Evolutionary conservation across 2,113 vertebrate genomes (phyloP).

Genomic region (Chauna torquata): DNA sequence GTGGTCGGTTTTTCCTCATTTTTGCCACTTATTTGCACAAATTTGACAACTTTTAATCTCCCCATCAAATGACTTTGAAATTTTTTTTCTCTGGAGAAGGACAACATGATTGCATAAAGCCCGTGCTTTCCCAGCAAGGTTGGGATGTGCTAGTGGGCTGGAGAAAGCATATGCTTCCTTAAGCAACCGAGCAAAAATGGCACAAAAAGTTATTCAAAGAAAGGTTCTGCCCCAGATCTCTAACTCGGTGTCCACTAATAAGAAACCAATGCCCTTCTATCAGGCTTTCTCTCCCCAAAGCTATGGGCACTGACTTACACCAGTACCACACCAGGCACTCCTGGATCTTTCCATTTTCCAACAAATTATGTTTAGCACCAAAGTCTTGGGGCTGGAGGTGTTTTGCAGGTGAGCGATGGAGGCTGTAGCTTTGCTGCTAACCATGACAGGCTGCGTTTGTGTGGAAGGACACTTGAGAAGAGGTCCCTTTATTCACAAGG

Average conservation of each 20-base stretch:
- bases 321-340: background rate
- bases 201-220: background rate
- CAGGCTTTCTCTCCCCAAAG: background rate
- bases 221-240: background rate
- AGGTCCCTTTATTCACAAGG: background rate
- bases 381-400: background rate
- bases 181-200: background rate
- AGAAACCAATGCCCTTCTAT: background rate
- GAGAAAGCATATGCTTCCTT: background rate
- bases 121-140: background rate
- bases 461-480: accelerated
- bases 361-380: background rate
- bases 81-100: background rate
- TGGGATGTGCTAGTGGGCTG: background rate
- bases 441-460: accelerated
- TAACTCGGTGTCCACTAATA: too few species aligned
- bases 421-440: background rate
- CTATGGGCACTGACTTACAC: background rate
- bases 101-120: background rate
- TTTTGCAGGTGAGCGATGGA: background rate
- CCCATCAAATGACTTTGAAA: background rate
- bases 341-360: background rate
- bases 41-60: background rate
- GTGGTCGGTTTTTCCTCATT: background rate
- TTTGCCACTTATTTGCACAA: background rate